Evolutionary conservation across 2,888 invertebrate genomes (phyloP), one percentile per base, ranked within the genome.

Genomic region (Eustalomyia histrio): DNA sequence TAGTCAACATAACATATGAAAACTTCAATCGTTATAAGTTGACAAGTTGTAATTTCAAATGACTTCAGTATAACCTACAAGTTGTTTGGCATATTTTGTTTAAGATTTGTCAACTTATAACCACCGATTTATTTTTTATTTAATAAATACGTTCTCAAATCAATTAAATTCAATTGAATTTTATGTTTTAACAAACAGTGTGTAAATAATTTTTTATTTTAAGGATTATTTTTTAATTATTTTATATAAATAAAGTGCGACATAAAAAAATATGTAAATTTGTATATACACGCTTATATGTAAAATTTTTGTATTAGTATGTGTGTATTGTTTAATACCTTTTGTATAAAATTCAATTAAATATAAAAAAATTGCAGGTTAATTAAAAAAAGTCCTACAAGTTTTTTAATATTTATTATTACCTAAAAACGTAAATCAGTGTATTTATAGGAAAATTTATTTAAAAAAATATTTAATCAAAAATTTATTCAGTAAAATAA

Each of bases 161-260:
- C 78, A 67, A 65, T 61, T 72, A 72, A 72, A 65, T 65, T 52
- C 64, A 76, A 71, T 76, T 71, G 58, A 57, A 71, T 71, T 76
- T 71, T 53, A 71, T 76, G 63, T 69, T 58, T 76, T 60, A 65
- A 72, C 60, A 65, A 72, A 78, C 39, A 60, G 24, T 47, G 60
- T 17, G 29, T 21, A 65, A 52, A 72, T 71, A 24, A 55, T 72
- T 60, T 65, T 67, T 53, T 55, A 52, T 65, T 60, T 16, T 47
- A 61, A 33, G 68, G 75, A 39, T 39, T 39, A 75, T 47, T 68
- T 75, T 75, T 75, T 68, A 75, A 75, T 75, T 68, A 75, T 47
- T 75, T 75, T 55, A 47, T 29, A 53, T 61, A 4, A 55, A 74
- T 61, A 47, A 61, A 75, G 47, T 61, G 53, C 12, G 29, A 29